Conservation (phyloP, 2,113 vertebrate species). For the Melanerpes formicivorus region DNA sequence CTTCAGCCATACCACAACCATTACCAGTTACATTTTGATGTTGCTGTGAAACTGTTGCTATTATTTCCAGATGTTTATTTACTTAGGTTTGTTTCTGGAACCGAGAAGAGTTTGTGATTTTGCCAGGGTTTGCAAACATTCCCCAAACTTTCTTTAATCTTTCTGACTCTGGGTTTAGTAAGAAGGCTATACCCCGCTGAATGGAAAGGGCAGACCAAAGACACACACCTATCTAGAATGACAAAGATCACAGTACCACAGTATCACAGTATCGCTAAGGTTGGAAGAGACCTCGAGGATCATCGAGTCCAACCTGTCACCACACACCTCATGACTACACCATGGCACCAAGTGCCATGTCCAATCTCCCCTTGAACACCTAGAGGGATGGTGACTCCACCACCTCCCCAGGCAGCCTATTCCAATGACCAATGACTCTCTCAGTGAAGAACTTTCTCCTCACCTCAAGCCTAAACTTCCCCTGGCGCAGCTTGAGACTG, state of each 20-base stretch:
- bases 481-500: too few relatives aligned
- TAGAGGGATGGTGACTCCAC: too few relatives aligned
- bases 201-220: background rate
- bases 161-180: background rate
- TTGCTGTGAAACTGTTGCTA: background rate
- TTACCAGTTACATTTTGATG: background rate
- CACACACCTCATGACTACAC: too few relatives aligned
- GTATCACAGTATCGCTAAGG: too few relatives aligned
- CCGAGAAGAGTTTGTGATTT: background rate
- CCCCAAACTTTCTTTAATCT: background rate
- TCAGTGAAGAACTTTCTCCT: too few relatives aligned
- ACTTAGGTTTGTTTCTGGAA: background rate
- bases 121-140: background rate
- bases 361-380: too few relatives aligned
- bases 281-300: too few relatives aligned
- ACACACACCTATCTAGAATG: background rate
- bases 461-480: too few relatives aligned
- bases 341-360: too few relatives aligned
- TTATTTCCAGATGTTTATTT: constrained; percentile 11
- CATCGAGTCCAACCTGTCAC: too few relatives aligned
- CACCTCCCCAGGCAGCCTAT: too few relatives aligned
- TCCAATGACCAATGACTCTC: too few relatives aligned
- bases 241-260: background rate
- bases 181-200: background rate
- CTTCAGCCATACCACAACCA: background rate